These are phyloP conservation scores for Thunnus maccoyii DNA, from an alignment of 2,113 vertebrate species.

Conservation along the genomic window DNA sequence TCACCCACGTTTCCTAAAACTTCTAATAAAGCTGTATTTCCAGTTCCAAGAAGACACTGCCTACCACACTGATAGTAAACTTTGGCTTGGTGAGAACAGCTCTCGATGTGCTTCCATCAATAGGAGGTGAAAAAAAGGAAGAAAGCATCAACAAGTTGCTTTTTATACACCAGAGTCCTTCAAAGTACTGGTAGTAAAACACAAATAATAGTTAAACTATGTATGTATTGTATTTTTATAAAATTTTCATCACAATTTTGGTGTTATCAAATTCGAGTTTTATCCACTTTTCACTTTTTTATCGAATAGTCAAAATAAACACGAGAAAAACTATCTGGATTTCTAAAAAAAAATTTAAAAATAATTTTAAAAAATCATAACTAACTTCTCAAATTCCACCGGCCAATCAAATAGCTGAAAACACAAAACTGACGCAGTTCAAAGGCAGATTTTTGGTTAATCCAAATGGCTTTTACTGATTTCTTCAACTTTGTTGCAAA, in stretches of 20 bases:
- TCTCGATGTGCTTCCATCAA: not conserved
- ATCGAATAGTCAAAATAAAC: no score
- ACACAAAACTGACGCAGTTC: not conserved
- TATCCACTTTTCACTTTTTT: no score
- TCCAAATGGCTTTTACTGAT: not conserved
- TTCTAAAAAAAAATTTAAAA: no score
- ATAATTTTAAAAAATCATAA: no score
- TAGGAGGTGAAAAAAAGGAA: not conserved
- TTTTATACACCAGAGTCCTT: not conserved
- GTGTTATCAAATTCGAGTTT: no score
- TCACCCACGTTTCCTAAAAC: no score
- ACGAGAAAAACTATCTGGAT: no score
- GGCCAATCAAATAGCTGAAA: no score
- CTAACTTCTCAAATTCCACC: no score
- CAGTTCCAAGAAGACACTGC: not conserved
- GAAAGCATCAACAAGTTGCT: not conserved
- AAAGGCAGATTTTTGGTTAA: not conserved
- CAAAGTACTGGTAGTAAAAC: not conserved
- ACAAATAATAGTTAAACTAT: no score
- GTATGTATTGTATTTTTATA: no score
- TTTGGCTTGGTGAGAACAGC: not conserved
- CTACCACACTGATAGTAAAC: not conserved
- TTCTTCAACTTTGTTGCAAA: not conserved
- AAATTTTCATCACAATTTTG: no score
- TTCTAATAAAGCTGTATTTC: not conserved